phyloP scores from a whole-genome alignment of 2,113 vertebrate genomes.

The Silurus glanis region DNA sequence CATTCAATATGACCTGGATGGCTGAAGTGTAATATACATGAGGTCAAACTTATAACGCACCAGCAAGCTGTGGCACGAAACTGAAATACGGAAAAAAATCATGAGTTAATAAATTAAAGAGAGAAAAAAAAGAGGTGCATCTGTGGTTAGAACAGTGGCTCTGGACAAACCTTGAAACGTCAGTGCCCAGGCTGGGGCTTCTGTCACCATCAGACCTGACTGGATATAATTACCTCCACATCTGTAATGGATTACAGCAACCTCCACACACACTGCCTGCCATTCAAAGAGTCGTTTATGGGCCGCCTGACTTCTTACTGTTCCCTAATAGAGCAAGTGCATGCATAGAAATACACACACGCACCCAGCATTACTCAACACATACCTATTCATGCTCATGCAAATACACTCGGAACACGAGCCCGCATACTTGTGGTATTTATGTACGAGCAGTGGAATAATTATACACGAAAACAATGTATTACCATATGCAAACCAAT shows the following conservation, averaged over 20 bases:
- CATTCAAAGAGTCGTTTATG: constrained; percentile 79
- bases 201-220: constrained; percentile 73
- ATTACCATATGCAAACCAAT: constrained; percentile 40
- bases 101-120: background rate
- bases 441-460: constrained; percentile 10
- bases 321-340: constrained; percentile 66
- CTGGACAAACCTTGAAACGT: constrained; percentile 5
- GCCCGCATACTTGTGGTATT: background rate
- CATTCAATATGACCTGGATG: background rate
- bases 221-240: constrained; percentile 77
- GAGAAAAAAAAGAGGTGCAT: background rate
- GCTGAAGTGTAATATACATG: background rate
- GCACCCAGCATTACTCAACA: constrained; percentile 30
- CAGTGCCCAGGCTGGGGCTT: constrained; percentile 47
- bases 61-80: background rate
- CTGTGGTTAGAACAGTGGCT: background rate
- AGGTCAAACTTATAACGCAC: background rate
- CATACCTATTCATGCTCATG: constrained; percentile 46
- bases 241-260: constrained; percentile 73
- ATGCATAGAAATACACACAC: constrained; percentile 54
- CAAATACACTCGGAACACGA: constrained; percentile 26
- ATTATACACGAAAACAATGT: constrained; percentile 21
- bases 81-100: background rate
- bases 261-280: constrained; percentile 59
- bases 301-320: constrained; percentile 66